phyloP scores from a whole-genome alignment of 2,888 invertebrate genomes.

The Agriopis marginaria region DNA sequence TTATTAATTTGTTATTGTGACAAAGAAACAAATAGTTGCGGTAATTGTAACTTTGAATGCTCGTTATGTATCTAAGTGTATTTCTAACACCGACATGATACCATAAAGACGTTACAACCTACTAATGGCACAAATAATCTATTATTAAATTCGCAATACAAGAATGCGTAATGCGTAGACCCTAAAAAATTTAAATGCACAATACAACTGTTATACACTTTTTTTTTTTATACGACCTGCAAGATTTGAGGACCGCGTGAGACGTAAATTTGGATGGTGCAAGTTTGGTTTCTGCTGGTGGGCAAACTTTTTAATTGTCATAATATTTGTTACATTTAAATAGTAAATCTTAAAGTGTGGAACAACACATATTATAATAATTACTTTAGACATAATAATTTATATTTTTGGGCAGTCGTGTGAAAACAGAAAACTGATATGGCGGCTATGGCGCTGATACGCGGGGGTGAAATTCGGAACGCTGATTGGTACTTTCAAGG shows the following conservation, averaged over 20 bases:
- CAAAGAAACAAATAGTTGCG: not conserved
- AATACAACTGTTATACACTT: no score
- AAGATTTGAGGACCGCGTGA: no score
- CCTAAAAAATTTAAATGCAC: not conserved
- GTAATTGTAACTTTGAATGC: constrained; percentile 6
- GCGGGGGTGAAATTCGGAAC: not conserved
- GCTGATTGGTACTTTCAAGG: not conserved
- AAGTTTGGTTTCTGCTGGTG: no score
- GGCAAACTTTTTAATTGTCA: no score
- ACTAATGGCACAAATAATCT: no score
- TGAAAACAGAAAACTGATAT: not conserved
- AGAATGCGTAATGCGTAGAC: not conserved
- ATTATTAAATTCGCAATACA: not conserved
- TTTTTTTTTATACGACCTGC: no score
- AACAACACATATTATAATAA: no score
- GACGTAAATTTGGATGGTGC: no score
- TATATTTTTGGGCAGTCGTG: no score
- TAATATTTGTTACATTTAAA: no score
- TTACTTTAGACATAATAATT: no score
- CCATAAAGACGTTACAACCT: not conserved
- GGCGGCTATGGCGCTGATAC: not conserved
- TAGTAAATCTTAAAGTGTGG: no score
- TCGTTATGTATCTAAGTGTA: constrained; percentile 25
- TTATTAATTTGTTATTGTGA: constrained; percentile 9
- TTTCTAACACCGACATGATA: constrained; percentile 9